These are phyloP conservation scores for Trichomycterus rosablanca DNA, from an alignment of 2,113 vertebrate genomes.

Conservation along the genomic window DNA sequence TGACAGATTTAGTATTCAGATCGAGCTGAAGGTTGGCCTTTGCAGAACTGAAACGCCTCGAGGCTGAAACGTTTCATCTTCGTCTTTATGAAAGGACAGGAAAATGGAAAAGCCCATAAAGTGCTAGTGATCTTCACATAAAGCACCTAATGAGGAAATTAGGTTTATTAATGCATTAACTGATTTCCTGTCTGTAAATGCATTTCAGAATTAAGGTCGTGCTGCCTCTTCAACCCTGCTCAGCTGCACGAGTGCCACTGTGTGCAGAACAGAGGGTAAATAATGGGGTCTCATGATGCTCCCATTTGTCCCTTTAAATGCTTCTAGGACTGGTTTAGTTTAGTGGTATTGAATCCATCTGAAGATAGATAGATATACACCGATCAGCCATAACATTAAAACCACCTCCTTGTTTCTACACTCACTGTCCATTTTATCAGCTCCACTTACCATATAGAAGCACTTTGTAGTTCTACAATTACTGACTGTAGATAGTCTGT, in stretches of 20 bases:
- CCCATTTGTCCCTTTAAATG: neutral
- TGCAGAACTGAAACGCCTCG: neutral
- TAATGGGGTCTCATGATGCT: neutral
- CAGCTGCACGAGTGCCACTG: neutral
- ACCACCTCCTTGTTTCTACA: too few species aligned
- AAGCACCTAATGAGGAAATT: constrained; percentile 5
- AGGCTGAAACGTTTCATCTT: neutral
- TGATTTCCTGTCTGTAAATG: constrained; percentile 2
- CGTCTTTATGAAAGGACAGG: constrained; percentile 1
- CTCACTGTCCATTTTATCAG: too few species aligned
- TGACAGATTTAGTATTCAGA: too few species aligned
- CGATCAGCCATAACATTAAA: too few species aligned
- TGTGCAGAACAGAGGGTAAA: constrained; percentile 5
- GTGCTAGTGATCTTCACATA: constrained; percentile 2
- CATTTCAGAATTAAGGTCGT: neutral
- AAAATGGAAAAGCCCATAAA: neutral
- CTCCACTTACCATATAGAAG: too few species aligned
- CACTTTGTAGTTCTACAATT: too few species aligned
- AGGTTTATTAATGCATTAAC: constrained; percentile 10
- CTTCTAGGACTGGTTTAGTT: too few species aligned
- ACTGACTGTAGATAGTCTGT: too few species aligned
- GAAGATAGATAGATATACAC: too few species aligned
- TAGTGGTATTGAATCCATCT: too few species aligned
- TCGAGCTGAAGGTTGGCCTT: neutral
- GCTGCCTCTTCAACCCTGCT: neutral